Conservation (phyloP, 2,113 vertebrate genomes). For the Microcebus murinus region DNA sequence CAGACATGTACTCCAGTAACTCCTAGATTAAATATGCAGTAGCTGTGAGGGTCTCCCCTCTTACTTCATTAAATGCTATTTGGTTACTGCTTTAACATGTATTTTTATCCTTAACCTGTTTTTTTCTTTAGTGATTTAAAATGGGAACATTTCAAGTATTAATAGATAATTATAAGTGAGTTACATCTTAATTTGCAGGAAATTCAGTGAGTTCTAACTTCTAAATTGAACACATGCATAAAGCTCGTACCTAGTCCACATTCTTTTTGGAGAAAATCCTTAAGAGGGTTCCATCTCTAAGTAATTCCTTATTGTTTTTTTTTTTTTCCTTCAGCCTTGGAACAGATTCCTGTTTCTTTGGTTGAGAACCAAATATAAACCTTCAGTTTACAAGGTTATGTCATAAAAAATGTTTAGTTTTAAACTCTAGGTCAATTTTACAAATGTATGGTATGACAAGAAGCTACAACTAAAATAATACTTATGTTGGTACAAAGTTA, state of each 20-base stretch:
- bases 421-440: neutral
- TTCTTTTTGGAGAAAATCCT: neutral
- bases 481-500: neutral
- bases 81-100: slow-evolving; percentile 3
- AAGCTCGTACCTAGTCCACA: neutral
- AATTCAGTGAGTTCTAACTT: neutral
- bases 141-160: neutral
- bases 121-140: neutral
- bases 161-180: neutral
- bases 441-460: slow-evolving; percentile 9
- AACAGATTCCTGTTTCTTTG: neutral
- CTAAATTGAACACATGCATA: neutral
- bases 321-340: slow-evolving; percentile 13
- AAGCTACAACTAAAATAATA: slow-evolving; percentile 25
- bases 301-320: neutral
- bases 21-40: neutral
- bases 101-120: neutral
- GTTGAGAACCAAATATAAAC: neutral
- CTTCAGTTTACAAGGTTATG: neutral
- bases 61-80: neutral
- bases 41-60: neutral
- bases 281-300: neutral
- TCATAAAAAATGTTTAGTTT: neutral
- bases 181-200: neutral
- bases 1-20: neutral